Conservation (phyloP, 1,140 invertebrate genomes). For the Pristionchus pacificus region DNA sequence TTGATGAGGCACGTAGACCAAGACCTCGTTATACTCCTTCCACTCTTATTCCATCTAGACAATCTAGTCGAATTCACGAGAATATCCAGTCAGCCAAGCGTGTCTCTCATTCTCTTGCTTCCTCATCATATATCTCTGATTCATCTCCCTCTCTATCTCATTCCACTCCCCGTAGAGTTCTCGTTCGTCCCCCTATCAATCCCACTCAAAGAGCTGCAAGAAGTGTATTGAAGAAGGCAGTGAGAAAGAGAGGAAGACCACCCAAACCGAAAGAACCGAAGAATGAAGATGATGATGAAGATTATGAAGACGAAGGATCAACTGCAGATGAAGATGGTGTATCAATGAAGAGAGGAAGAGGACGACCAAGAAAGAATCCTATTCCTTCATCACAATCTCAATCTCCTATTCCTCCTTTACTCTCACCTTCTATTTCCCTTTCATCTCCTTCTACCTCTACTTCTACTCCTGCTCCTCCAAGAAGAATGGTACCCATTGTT, state of each 20-base stretch:
- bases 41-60: background rate
- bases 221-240: background rate
- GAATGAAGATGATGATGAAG: background rate
- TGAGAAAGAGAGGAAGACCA: background rate
- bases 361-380: constrained; percentile 2
- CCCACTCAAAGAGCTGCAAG: background rate
- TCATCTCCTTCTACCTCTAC: background rate
- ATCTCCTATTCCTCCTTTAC: background rate
- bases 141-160: constrained; percentile 5
- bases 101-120: background rate
- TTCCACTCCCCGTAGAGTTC: background rate
- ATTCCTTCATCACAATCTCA: constrained; percentile 1
- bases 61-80: background rate
- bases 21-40: background rate
- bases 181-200: background rate
- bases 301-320: background rate
- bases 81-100: background rate
- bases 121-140: background rate
- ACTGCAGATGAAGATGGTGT: background rate
- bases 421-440: background rate
- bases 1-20: background rate
- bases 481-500: background rate
- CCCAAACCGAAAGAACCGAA: background rate
- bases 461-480: background rate
- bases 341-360: constrained; percentile 9